phyloP scores from a whole-genome alignment of 2,113 vertebrate genomes.

The Brachypteracias leptosomus region DNA sequence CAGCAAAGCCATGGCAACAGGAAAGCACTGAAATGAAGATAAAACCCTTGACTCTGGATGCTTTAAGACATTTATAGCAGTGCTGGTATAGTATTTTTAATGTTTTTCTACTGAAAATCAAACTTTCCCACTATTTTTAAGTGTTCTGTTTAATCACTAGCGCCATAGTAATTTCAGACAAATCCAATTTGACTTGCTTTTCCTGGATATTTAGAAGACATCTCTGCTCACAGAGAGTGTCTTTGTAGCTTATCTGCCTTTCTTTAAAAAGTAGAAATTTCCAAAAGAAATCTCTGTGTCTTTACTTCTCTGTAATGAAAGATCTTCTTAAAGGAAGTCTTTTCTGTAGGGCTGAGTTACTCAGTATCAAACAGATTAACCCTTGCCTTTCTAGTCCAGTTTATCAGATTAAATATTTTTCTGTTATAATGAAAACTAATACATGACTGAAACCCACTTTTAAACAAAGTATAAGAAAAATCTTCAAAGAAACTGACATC shows the following conservation, averaged over 20 bases:
- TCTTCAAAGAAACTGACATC: neutral
- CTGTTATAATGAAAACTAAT: neutral
- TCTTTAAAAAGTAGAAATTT: neutral
- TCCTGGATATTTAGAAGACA: neutral
- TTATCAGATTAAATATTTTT: neutral
- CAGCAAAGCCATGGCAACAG: neutral
- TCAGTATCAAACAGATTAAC: neutral
- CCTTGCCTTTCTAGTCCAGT: neutral
- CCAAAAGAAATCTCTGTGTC: neutral
- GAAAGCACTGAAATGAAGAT: neutral
- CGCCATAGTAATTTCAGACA: neutral
- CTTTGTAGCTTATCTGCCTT: neutral
- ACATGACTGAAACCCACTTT: neutral
- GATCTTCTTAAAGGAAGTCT: neutral
- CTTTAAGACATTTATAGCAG: neutral
- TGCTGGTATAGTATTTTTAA: neutral
- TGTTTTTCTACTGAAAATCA: neutral
- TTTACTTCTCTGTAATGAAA: neutral
- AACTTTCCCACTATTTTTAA: neutral
- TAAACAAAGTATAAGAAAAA: neutral
- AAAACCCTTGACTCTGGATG: accelerated
- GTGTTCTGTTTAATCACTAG: neutral
- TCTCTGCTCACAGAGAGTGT: neutral
- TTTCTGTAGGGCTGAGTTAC: neutral
- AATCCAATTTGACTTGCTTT: neutral